Conservation (phyloP, 53 echinoderm and acorn worm species). For the Holothuria leucospilota region DNA sequence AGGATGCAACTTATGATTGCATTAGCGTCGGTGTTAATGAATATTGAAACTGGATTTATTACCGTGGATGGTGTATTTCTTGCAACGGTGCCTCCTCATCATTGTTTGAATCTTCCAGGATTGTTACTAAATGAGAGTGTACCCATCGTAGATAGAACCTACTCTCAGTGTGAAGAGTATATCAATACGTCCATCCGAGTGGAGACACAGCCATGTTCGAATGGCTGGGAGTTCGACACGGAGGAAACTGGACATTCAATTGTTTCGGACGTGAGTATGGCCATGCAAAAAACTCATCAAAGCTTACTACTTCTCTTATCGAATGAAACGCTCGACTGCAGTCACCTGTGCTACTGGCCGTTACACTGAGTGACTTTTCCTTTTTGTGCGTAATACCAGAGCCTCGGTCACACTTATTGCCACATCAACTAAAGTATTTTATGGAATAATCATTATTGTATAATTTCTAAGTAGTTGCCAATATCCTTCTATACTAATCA, state of each 20-base stretch:
- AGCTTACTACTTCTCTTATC: too few relatives aligned
- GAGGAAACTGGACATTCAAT: not conserved
- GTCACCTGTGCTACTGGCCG: too few relatives aligned
- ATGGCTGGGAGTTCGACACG: constrained; percentile 14
- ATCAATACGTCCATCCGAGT: not conserved
- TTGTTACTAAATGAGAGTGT: constrained; percentile 19
- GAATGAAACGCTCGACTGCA: too few relatives aligned
- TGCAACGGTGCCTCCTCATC: constrained; percentile 26
- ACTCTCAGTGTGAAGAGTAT: not conserved
- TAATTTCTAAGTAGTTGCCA: too few relatives aligned
- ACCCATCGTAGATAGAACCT: not conserved
- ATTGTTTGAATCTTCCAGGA: not conserved
- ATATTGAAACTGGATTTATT: not conserved
- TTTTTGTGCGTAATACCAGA: too few relatives aligned
- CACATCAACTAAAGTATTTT: too few relatives aligned
- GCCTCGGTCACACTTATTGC: too few relatives aligned
- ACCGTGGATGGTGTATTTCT: constrained; percentile 20
- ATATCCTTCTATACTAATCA: too few relatives aligned
- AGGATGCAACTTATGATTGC: constrained; percentile 2
- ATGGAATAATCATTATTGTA: too few relatives aligned
- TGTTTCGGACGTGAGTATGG: constrained; percentile 15
- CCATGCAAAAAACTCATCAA: too few relatives aligned
- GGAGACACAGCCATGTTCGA: not conserved
- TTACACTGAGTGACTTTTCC: too few relatives aligned
- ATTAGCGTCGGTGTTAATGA: constrained; percentile 12